Evolutionary conservation across 2,113 vertebrate genomes (phyloP).

Genomic region (Sceloporus undulatus): DNA sequence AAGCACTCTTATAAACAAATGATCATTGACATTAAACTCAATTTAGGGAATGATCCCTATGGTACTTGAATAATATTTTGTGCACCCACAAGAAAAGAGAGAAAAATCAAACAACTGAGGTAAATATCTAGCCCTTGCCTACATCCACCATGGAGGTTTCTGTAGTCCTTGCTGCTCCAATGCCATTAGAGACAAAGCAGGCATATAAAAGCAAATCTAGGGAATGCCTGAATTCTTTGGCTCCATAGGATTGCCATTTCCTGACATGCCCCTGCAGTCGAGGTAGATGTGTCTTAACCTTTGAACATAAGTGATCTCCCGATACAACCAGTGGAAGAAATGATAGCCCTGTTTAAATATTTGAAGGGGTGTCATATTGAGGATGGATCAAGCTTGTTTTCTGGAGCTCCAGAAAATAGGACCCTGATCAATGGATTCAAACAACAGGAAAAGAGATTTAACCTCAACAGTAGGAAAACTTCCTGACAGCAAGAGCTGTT

Average conservation of each 20-base stretch:
- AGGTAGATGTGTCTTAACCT: not conserved
- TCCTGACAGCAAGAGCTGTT: too few species aligned
- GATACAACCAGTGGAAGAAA: not conserved
- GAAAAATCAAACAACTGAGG: not conserved
- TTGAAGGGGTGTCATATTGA: too few species aligned
- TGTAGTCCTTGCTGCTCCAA: not conserved
- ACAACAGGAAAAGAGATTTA: too few species aligned
- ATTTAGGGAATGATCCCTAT: not conserved
- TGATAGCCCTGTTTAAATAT: too few species aligned
- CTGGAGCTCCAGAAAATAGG: too few species aligned
- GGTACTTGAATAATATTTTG: not conserved
- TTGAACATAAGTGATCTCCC: not conserved
- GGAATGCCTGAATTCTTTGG: not conserved
- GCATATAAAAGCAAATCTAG: not conserved
- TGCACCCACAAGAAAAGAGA: not conserved
- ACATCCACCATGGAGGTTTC: not conserved
- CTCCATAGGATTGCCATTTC: not conserved
- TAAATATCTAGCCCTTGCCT: not conserved
- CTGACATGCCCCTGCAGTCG: not conserved
- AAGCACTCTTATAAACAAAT: not conserved
- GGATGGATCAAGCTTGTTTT: too few species aligned
- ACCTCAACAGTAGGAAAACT: too few species aligned
- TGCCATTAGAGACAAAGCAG: not conserved
- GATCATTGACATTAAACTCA: not conserved
- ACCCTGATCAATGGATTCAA: too few species aligned